Percentiles rank a stretch among this genome's conserved stretches.
These are phyloP conservation scores for Nerophis ophidion DNA, from an alignment of 2,113 vertebrate genomes.

Conservation along the genomic window DNA sequence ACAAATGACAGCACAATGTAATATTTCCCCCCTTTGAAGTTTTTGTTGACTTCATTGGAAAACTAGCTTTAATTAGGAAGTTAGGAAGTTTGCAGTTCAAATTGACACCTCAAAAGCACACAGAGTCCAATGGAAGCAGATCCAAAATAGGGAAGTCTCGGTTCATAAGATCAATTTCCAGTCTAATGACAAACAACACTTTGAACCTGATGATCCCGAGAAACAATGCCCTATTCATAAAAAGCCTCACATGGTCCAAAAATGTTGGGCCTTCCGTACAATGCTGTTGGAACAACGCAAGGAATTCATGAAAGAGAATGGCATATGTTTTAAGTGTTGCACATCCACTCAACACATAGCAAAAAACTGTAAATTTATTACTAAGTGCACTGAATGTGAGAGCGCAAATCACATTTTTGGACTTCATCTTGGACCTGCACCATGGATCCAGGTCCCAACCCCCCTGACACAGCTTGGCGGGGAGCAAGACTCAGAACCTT, in stretches of 20 bases:
- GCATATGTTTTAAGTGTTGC: too few relatives aligned
- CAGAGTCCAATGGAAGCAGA: background rate
- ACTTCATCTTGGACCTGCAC: too few relatives aligned
- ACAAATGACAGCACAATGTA: background rate
- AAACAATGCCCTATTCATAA: too few relatives aligned
- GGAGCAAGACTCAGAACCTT: too few relatives aligned
- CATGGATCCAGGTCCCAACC: too few relatives aligned
- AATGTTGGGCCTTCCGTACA: background rate
- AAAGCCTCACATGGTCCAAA: background rate
- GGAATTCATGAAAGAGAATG: too few relatives aligned
- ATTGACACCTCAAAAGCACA: background rate
- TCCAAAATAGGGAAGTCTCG: constrained; percentile 7
- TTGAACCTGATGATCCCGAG: too few relatives aligned
- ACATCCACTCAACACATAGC: too few relatives aligned
- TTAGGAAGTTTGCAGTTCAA: background rate
- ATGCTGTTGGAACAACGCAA: background rate
- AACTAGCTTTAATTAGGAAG: background rate
- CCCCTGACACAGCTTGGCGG: too few relatives aligned
- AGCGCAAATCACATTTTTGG: too few relatives aligned
- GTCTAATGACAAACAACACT: background rate
- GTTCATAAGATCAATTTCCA: background rate
- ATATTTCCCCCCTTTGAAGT: constrained; percentile 13
- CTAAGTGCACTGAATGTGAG: too few relatives aligned
- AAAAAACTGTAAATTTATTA: too few relatives aligned
- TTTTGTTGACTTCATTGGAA: constrained; percentile 6